Base-by-base conservation (phyloP, 2,113 vertebrate genomes). In the Piaya cayana region DNA sequence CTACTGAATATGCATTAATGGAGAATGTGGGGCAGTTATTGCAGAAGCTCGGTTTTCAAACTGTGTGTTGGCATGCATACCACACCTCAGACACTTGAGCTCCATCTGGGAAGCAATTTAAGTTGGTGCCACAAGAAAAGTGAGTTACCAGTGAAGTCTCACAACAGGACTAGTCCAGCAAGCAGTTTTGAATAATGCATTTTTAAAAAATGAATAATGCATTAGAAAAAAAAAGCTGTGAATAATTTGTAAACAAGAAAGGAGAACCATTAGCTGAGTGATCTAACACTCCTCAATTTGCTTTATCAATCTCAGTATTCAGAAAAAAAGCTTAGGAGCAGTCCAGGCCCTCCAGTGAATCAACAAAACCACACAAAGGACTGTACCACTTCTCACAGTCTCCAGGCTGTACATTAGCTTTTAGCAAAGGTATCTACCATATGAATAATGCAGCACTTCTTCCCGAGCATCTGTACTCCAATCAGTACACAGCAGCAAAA, bases 361-460 rank as follows among this genome's bases (percentile, higher is more conserved):
- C 88, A 90, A 92, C 58, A 67, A 90, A 91, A 88, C 37, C 78
- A 69, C 82, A 94, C 67, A 95, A 93, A 96, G 92, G 82, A 58
- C 88, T 36, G 25, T 69, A 90, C 79, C 93, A 80, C 67, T 92
- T 65, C 64, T 76, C 82, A 69, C 67, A 93, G 92, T 92, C 92
- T 80, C 55, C 50, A 53, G 90, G 88, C 93, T 95, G 63, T 80
- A 75, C 95, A 93, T 95, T 96, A 96, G 92, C 92, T 96, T 96
- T 96, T 94, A 93, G 92, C 82, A 58, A 92, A 74, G 85, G 82
- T 94, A 94, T 77, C 93, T 94, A 63, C 65, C 47, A 43, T 82
- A 96, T 95, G 93, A 96, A 96, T 96, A 96, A 96, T 96, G 92
- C 93, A 96, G 79, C 37, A 77, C 1, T 6, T 90, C 82, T 87